Conservation (phyloP, 2,797 vertebrate genomes). For the Scarus forsteni region DNA sequence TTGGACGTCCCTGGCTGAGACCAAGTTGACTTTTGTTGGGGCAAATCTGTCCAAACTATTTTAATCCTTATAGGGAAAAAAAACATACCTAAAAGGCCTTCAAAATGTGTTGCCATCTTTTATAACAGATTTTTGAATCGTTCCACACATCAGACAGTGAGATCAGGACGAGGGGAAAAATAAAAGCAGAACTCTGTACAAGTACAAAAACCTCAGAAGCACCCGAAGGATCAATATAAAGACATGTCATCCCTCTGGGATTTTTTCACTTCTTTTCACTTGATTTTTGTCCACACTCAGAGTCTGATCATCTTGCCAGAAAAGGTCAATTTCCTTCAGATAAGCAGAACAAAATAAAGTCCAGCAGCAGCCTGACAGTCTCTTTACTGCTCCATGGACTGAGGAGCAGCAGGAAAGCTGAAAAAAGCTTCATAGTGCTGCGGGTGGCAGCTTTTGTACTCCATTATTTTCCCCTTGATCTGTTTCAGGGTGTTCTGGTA, state of each 20-base stretch:
- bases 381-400: constrained; percentile 47
- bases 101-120: not conserved
- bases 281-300: not conserved
- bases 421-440: constrained; percentile 85
- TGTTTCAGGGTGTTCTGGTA: constrained; percentile 98
- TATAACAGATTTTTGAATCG: not conserved
- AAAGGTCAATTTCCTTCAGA: not conserved
- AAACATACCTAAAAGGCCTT: not conserved
- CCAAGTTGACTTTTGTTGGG: too few species aligned
- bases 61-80: not conserved
- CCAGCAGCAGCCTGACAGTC: fast-evolving
- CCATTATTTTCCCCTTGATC: constrained; percentile 91
- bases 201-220: not conserved
- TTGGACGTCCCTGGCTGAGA: too few species aligned
- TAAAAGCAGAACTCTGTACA: not conserved
- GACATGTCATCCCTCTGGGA: not conserved
- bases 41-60: too few species aligned
- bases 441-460: constrained; percentile 90
- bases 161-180: not conserved
- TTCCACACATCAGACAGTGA: not conserved
- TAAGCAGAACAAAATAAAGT: not conserved
- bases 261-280: not conserved
- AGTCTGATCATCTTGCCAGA: constrained; percentile 1
- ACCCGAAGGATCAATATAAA: not conserved
- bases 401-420: constrained; percentile 10